Evolutionary conservation across 2,888 invertebrate genomes (phyloP).

Genomic region (Amphipyra tragopoginis): DNA sequence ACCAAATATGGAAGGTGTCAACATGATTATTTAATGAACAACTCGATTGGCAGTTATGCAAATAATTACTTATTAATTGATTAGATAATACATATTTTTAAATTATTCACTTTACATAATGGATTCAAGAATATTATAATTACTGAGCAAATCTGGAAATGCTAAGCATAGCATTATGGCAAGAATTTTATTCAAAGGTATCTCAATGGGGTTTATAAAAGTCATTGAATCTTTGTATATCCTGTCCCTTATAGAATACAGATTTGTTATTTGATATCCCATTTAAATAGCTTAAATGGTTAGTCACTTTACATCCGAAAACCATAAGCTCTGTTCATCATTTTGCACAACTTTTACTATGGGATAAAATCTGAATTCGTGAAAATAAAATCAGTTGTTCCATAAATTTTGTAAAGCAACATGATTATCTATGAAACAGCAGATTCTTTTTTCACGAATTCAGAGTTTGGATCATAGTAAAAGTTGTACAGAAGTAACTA

Average conservation of each 20-base stretch:
- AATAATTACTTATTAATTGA: slow-evolving; percentile 26
- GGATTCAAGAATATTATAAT: slow-evolving; percentile 23
- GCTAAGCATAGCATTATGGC: slow-evolving; percentile 11
- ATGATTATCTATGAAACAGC: no score
- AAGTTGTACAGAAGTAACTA: no score
- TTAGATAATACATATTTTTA: slow-evolving; percentile 12
- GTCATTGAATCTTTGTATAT: slow-evolving; percentile 32
- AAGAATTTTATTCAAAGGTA: slow-evolving; percentile 24
- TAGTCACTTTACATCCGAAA: no score
- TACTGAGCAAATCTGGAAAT: slow-evolving; percentile 15
- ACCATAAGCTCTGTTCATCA: no score
- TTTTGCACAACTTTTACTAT: no score
- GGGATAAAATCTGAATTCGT: no score
- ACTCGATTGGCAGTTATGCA: slow-evolving; percentile 31
- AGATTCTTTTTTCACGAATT: no score
- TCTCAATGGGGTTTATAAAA: slow-evolving; percentile 12
- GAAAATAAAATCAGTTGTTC: no score
- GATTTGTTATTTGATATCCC: slow-evolving; percentile 4
- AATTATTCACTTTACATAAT: slow-evolving; percentile 11
- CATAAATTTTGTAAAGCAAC: no score
- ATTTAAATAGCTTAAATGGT: no score
- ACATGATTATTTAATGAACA: slow-evolving; percentile 38
- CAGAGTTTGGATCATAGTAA: no score
- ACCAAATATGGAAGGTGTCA: slow-evolving; percentile 43
- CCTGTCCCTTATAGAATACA: slow-evolving; percentile 6